Conservation (phyloP, 1,140 invertebrate species). For the Bombyx mori region ASM3026992v2 NC_085127.1:9567001-9567500, state of each 20-base stretch:
- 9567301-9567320: conserved; percentile 80
- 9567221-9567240: not conserved
- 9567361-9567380: conserved; percentile 76
- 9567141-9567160: conserved; percentile 91
- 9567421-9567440: not conserved
- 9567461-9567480: conserved; percentile 70
- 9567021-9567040: conserved; percentile 71
- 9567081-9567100: conserved; percentile 79
- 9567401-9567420: not conserved
- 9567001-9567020: conserved; percentile 36
- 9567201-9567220: too few relatives aligned
- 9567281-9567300: conserved; percentile 81
- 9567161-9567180: conserved; percentile 92
- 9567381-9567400: conserved; percentile 38
- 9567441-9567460: conserved; percentile 2
- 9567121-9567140: conserved; percentile 90
- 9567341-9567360: conserved; percentile 81
- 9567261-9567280: conserved; percentile 80
- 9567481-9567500: conserved; percentile 88
- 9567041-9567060: conserved; percentile 75
- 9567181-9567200: conserved; percentile 76
- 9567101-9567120: conserved; percentile 86
- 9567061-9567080: conserved; percentile 75
- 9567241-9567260: conserved; percentile 12
- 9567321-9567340: conserved; percentile 81